phyloP scores from a whole-genome alignment of 2,888 invertebrate genomes.

The Globia sparganii region DNA sequence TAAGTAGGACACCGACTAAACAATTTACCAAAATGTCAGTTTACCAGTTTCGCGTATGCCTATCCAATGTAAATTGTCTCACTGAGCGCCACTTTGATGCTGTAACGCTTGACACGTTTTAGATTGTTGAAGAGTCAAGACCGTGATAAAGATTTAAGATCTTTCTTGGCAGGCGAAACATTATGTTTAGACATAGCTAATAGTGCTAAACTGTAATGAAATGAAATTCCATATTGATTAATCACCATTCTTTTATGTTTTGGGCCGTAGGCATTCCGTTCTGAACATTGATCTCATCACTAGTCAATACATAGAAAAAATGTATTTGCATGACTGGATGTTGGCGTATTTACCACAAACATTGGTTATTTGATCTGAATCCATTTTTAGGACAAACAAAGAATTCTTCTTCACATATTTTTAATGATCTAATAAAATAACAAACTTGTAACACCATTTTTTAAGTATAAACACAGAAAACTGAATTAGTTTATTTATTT shows the following conservation, averaged over 20 bases:
- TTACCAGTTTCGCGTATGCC: neutral
- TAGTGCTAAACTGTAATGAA: neutral
- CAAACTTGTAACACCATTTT: too few species aligned
- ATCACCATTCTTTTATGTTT: conserved; percentile 19
- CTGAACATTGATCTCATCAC: conserved; percentile 3
- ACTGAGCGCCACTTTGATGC: neutral
- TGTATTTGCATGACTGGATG: neutral
- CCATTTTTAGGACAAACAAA: neutral
- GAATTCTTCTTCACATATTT: neutral
- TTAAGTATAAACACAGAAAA: too few species aligned
- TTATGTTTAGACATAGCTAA: neutral
- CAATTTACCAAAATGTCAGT: conserved; percentile 12
- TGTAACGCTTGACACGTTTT: conserved; percentile 18
- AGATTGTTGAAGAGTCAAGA: conserved; percentile 30
- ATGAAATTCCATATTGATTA: conserved; percentile 21
- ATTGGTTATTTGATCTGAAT: neutral
- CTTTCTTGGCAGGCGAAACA: conserved; percentile 33
- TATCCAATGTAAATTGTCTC: conserved; percentile 8
- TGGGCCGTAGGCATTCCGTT: neutral
- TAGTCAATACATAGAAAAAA: neutral
- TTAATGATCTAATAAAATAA: neutral
- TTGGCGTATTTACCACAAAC: neutral
- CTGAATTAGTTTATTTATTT: too few species aligned
- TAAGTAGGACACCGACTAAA: neutral
- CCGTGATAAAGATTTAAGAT: conserved; percentile 30